Evolutionary conservation across 2,797 vertebrate species (phyloP).

Genomic region (Poeciliopsis paucimaculata): DNA sequence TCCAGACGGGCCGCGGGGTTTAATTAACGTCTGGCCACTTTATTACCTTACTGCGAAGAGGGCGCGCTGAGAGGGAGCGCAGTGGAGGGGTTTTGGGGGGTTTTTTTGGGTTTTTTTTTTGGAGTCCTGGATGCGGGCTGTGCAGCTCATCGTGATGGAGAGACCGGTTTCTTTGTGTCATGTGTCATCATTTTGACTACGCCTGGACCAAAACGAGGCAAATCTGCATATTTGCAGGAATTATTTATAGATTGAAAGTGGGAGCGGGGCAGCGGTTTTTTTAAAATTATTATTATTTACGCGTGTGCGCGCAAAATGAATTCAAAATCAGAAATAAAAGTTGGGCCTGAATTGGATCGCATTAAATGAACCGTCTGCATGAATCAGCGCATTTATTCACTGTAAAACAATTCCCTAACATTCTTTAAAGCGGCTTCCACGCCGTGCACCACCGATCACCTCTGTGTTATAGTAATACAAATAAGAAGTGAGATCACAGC

Average conservation of each 20-base stretch:
- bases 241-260: not conserved
- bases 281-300: too few species aligned
- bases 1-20: not conserved
- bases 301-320: not conserved
- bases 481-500: not conserved
- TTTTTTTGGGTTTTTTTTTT: constrained; percentile 26
- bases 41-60: not conserved
- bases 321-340: not conserved
- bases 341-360: not conserved
- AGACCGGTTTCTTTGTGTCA: constrained; percentile 80
- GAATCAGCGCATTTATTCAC: not conserved
- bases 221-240: not conserved
- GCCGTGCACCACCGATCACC: not conserved
- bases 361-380: not conserved
- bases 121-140: constrained; percentile 41
- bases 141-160: constrained; percentile 51
- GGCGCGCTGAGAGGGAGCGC: constrained; percentile 15
- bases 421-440: not conserved
- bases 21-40: not conserved
- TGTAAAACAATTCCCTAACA: too few species aligned
- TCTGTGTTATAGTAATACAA: not conserved
- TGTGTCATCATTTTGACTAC: constrained; percentile 57
- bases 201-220: constrained; percentile 8
- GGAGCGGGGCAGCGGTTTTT: not conserved
- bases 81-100: not conserved